Conservation (phyloP, 2,113 vertebrate species). For the Daubentonia madagascariensis region DNA sequence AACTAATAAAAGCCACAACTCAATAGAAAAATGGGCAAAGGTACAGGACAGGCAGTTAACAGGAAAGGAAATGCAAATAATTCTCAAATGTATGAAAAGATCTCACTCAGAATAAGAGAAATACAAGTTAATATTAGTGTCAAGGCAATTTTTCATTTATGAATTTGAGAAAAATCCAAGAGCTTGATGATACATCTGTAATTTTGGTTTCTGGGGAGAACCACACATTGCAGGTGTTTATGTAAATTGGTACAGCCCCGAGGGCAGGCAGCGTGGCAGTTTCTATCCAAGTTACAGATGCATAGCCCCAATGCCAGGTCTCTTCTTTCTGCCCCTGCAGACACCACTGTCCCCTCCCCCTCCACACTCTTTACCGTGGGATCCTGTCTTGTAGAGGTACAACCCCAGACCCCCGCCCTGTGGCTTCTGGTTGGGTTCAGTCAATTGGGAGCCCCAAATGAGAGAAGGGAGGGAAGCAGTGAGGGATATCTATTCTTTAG, state of each 20-base stretch:
- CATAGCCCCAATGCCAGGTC: background rate
- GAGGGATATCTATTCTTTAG: background rate
- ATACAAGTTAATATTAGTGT: background rate
- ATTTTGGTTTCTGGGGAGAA: too few species aligned
- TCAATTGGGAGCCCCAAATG: background rate
- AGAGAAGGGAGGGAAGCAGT: background rate
- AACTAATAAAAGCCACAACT: background rate
- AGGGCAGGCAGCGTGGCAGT: background rate
- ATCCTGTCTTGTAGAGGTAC: background rate
- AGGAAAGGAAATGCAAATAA: background rate
- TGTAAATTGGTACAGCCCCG: background rate
- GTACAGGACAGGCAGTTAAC: background rate
- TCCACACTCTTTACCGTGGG: background rate
- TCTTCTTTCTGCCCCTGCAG: background rate
- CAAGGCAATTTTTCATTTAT: background rate
- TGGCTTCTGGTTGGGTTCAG: background rate
- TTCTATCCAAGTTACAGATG: background rate
- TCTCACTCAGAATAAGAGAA: background rate
- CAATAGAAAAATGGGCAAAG: background rate
- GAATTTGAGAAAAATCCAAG: background rate
- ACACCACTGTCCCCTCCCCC: background rate
- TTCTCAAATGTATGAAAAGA: background rate
- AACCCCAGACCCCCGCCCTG: background rate
- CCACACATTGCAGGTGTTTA: fast-evolving
- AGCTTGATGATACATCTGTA: too few species aligned